Base-by-base conservation (phyloP, 2,797 vertebrate genomes). In the Hippopotamyrus pictus region DNA sequence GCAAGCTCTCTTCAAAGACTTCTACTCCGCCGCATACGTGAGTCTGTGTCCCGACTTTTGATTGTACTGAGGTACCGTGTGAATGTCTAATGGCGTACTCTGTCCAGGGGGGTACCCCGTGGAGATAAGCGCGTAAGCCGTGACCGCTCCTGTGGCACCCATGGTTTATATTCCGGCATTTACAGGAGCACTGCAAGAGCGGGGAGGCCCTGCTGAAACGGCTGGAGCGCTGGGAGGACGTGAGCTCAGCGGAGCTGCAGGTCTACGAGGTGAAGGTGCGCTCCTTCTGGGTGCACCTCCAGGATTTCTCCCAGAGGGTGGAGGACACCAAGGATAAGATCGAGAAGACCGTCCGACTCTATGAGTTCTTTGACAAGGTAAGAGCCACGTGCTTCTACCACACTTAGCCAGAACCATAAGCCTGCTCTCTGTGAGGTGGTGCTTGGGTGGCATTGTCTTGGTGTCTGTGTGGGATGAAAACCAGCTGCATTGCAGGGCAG, bases 331-430 rank as follows among this genome's bases (percentile, higher is more conserved):
- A 96, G 46, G 94, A 93, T 88, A 94, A 91, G 86, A 93, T 98
- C 6, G 93, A 96, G 90, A 95, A 96, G 91, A 96, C 97, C 0
- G 92, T 97, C 22, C 92, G 59, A 12, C 96, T 98, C 0, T 97
- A 96, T 86, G 91, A 96, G 91, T 97, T 97, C 94, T 95, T 98
- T 65, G 97, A 98, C 92, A 97, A 97, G 97, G 98, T 99, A 88
- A 37, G 65, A 37, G 29, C 11, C 65, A 6, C 0, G 4, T 17
- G 65, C 65, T 73, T 37, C 29, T 17, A 12, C 4, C 4, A 3
- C 0, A 12, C 29, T 69, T 69, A 5, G 11, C 65, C 65, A 14
- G 65, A 33, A 14, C 65, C 29, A 0, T 69, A 12, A 37, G 65
- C 4, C 0, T 5, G 25, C 3, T 69, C 25, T 65, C 1, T 9